Evolutionary conservation across 2,797 vertebrate genomes (phyloP).

Genomic region (Knipowitschia caucasica): DNA sequence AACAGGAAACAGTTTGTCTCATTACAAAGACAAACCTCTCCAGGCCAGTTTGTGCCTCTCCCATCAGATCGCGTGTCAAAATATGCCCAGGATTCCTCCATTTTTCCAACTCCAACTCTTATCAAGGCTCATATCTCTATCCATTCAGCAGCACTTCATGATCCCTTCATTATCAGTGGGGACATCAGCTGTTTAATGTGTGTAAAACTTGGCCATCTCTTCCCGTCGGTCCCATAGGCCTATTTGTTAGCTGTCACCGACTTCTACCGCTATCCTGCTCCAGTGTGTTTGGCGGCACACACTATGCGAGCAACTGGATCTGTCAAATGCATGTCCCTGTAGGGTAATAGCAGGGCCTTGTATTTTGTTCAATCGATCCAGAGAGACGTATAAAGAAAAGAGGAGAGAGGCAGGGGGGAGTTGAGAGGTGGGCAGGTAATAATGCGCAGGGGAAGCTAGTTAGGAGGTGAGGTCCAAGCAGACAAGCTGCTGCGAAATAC

Average conservation of each 20-base stretch:
- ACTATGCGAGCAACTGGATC: constrained; percentile 49
- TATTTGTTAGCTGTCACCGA: constrained; percentile 70
- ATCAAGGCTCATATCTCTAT: constrained; percentile 36
- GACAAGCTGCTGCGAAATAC: constrained; percentile 22
- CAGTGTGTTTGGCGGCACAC: constrained; percentile 55
- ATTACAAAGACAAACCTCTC: constrained; percentile 10
- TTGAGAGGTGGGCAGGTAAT: constrained; percentile 32
- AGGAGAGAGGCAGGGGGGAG: constrained; percentile 21
- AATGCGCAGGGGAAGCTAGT: constrained; percentile 35
- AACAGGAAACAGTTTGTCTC: background rate
- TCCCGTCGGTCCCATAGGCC: constrained; percentile 42
- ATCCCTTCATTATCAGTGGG: constrained; percentile 47
- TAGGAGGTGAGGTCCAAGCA: constrained; percentile 32
- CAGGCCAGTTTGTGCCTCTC: constrained; percentile 8
- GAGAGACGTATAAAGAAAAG: constrained; percentile 48
- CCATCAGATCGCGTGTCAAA: constrained; percentile 12
- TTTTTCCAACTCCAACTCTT: constrained; percentile 23
- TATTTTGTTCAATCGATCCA: constrained; percentile 63
- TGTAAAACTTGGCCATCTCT: constrained; percentile 52
- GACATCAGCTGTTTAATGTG: constrained; percentile 51
- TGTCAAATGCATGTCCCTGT: constrained; percentile 58
- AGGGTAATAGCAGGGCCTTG: constrained; percentile 60
- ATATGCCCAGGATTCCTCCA: constrained; percentile 2
- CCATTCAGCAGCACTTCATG: constrained; percentile 36
- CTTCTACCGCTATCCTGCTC: constrained; percentile 58